Evolutionary conservation across 2,113 vertebrate species (phyloP).

Genomic region (Scatophagus argus): DNA sequence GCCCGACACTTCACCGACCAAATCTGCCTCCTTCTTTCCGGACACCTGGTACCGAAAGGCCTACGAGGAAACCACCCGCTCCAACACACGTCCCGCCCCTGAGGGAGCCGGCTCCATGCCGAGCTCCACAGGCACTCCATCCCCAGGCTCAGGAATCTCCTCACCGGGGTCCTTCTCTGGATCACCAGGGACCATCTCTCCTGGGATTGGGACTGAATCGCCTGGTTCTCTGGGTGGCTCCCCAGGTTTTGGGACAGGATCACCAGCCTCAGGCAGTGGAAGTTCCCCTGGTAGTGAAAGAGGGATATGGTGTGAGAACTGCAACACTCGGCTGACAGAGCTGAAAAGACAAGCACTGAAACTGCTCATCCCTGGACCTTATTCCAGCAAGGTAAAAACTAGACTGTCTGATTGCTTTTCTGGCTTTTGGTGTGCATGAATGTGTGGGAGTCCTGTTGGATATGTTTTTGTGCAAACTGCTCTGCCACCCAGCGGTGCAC

Average conservation of each 20-base stretch:
- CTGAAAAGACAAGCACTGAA: conserved; percentile 95
- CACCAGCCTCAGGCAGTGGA: conserved; percentile 92
- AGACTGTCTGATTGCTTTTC: background rate
- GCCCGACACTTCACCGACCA: conserved; percentile 91
- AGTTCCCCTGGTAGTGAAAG: conserved; percentile 96
- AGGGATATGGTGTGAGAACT: conserved; percentile 96
- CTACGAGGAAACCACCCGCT: conserved; percentile 91
- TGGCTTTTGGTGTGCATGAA: background rate
- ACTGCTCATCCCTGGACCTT: conserved; percentile 93
- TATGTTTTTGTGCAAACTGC: background rate
- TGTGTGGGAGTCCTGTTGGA: background rate
- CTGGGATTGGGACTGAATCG: conserved; percentile 93
- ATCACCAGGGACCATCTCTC: conserved; percentile 92
- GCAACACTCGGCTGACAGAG: conserved; percentile 93
- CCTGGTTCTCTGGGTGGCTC: conserved; percentile 95
- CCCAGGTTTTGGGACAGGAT: conserved; percentile 93
- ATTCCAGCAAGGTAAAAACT: conserved; percentile 89
- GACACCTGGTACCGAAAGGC: conserved; percentile 96
- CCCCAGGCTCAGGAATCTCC: conserved; percentile 94
- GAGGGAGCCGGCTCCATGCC: conserved; percentile 95
- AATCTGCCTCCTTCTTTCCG: conserved; percentile 91
- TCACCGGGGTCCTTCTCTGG: conserved; percentile 95
- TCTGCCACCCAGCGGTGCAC: background rate
- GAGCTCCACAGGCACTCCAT: conserved; percentile 93
- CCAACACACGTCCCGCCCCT: conserved; percentile 88